Evolutionary conservation across 2,888 invertebrate genomes (phyloP).

Genomic region (Axea sp.): DNA sequence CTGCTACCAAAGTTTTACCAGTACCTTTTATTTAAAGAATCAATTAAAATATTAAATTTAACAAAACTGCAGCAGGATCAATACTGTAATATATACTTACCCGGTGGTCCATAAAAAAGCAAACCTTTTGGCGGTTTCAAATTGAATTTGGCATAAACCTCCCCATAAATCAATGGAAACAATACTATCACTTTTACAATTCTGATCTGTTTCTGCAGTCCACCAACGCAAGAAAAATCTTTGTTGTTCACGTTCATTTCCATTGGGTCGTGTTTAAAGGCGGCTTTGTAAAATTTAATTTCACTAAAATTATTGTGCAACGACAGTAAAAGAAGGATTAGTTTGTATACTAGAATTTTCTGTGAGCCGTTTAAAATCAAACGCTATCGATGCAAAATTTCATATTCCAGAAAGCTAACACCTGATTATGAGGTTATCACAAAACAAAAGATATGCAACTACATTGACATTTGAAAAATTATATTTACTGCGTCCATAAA

Average conservation of each 20-base stretch:
- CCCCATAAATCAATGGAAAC: slow-evolving; percentile 93
- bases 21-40: slow-evolving; percentile 82
- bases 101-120: slow-evolving; percentile 94
- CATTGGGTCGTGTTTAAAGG: no score
- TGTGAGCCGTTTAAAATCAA: slow-evolving; percentile 36
- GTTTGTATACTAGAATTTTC: neutral
- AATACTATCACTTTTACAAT: slow-evolving; percentile 94
- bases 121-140: slow-evolving; percentile 93
- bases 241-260: slow-evolving; percentile 44
- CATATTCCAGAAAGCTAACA: slow-evolving; percentile 69
- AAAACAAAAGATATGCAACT: slow-evolving; percentile 52
- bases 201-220: slow-evolving; percentile 89
- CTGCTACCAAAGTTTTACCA: slow-evolving; percentile 92
- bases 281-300: no score
- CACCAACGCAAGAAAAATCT: slow-evolving; percentile 84
- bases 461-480: slow-evolving; percentile 49
- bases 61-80: no score
- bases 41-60: slow-evolving; percentile 2
- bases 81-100: slow-evolving; percentile 77
- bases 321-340: neutral
- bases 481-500: slow-evolving; percentile 55
- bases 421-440: slow-evolving; percentile 52
- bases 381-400: slow-evolving; percentile 70
- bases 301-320: no score
- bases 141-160: slow-evolving; percentile 90